Conservation (phyloP, 1,140 invertebrate genomes). For the Calycopis cecrops region DNA sequence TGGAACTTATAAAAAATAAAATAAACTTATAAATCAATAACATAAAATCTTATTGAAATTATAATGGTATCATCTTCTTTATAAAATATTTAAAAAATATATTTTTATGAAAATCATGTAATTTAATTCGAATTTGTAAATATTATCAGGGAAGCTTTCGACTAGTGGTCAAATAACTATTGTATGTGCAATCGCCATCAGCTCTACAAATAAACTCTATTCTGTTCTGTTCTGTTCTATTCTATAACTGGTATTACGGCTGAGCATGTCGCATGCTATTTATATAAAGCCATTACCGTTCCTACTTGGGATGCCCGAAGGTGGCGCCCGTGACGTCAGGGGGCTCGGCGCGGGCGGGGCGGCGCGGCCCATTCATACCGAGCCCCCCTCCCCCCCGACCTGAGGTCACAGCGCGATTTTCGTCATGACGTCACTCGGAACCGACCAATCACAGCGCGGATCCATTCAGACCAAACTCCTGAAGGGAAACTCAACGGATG, state of each 20-base stretch:
- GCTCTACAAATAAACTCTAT: too few species aligned
- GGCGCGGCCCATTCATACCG: conserved; percentile 56
- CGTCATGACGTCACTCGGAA: conserved; percentile 60
- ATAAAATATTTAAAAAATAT: too few species aligned
- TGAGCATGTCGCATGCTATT: conserved; percentile 14
- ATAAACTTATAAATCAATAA: too few species aligned
- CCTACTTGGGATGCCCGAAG: conserved; percentile 47
- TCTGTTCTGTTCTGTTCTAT: too few species aligned
- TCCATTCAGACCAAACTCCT: conserved; percentile 71
- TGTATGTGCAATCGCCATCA: too few species aligned
- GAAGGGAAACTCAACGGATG: conserved; percentile 66
- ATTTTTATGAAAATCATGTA: too few species aligned
- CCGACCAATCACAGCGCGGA: conserved; percentile 57
- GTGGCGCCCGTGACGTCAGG: conserved; percentile 53
- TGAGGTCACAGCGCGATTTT: conserved; percentile 54
- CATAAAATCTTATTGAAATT: too few species aligned
- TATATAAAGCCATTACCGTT: conserved; percentile 47
- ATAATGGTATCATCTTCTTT: too few species aligned
- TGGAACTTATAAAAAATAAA: too few species aligned
- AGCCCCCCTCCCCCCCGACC: conserved; percentile 33
- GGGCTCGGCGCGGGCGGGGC: conserved; percentile 66
- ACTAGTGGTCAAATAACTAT: too few species aligned
- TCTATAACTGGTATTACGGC: not conserved
- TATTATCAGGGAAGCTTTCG: too few species aligned
- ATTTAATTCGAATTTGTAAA: too few species aligned